Evolutionary conservation across 2,888 invertebrate species (phyloP), one percentile per base, ranked within the genome.

Genomic region (Apotomis turbidana): DNA sequence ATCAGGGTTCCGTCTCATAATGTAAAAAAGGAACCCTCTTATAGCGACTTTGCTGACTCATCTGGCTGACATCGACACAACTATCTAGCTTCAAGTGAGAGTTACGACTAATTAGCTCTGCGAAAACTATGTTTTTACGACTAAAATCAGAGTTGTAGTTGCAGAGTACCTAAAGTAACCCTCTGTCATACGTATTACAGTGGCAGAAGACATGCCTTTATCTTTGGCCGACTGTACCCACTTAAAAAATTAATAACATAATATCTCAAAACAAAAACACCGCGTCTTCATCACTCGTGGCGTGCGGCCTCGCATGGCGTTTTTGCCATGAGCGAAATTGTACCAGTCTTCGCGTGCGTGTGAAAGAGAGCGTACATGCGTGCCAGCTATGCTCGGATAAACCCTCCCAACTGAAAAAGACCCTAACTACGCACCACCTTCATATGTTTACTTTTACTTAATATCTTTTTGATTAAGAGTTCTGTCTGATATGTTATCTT

Each of bases 321-420:
- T 71, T 71, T 71, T 71, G 61, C 67, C 67, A 71, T 67, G 67
- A 67, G 71, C 71, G 51, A 66, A 67, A 71, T 71, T 71, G 66
- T 66, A 55, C 6, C 61, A 41, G 51, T 60, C 57, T 57, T 68
- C 38, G 72, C 72, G 72, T 72, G 72, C 68, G 72, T 71, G 67
- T 67, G 71, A 68, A 71, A 68, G 72, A 72, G 68, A 68, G 68
- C 68, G 68, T 61, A 68, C 46, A 63, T 62, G 68, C 66, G 66
- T 63, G 58, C 71, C 27, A 68, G 49, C 62, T 68, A 71, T 62
- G 72, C 58, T 15, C 15, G 41, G 58, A 41, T 57, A 46, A 54
- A 44, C 6, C 12, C 6, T 0, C 46, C 3, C 36, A 46, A 46
- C 10, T 36, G 9, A 46, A 27, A 27, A 66, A 66, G 15, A n/a